Base-by-base conservation (phyloP, 2,797 vertebrate genomes). In the Uromys caudimaculatus region DNA sequence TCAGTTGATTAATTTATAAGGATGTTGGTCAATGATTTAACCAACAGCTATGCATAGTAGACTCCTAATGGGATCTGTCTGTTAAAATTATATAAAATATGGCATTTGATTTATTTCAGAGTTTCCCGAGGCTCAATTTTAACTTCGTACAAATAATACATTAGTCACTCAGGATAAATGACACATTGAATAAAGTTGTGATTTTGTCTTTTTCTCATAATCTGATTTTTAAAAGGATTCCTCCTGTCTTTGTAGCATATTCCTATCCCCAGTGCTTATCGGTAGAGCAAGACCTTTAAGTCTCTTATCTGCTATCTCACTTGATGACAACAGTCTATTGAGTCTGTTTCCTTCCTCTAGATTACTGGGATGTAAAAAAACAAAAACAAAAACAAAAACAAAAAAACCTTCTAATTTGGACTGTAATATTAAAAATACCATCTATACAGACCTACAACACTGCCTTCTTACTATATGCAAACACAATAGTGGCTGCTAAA, bases 21-120 rank as follows among this genome's bases (percentile, higher is more conserved):
- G 97, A 96, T 98, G 96, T 97, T 98, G 98, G 98, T 98, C 98
- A 98, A 98, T 98, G 98, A 98, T 98, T 98, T 99, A 98, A 98
- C 98, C 98, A 98, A 98, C 95, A 98, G 98, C 97, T 98, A 98
- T 96, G 97, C 97, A 91, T 97, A 98, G 97, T 91, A 95, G 96
- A 98, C 98, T 98, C 96, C 98, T 98, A 99, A 99, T 98, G 98
- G 98, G 98, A 98, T 98, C 97, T 98, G 98, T 98, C 98, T 98
- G 97, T 98, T 98, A 98, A 98, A 98, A 99, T 99, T 98, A 98
- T 97, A 98, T 97, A 97, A 98, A 98, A 95, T 98, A 97, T 96
- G 98, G 92, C 96, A 97, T 98, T 98, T 99, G 98, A 99, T 99
- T 98, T 98, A 99, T 99, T 98, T 98, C 97, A 94, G 98, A 97